Conservation (phyloP, 1,140 invertebrate genomes). For the Armadillidium nasatum region DNA sequence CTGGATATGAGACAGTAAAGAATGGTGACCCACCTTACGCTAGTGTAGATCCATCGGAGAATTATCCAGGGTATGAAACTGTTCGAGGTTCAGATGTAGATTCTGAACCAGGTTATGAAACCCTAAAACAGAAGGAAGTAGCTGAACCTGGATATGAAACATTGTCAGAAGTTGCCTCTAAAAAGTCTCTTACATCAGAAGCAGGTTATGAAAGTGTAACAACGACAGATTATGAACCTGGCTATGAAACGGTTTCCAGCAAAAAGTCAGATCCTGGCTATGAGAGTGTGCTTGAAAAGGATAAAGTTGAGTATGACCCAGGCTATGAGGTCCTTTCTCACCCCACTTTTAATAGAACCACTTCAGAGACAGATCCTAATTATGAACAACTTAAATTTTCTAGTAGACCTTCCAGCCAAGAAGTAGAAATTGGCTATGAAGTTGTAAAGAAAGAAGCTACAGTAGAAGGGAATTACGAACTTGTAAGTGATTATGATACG, state of each 20-base stretch:
- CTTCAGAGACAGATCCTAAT: constrained; percentile 39
- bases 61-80: constrained; percentile 42
- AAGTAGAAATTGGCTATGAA: constrained; percentile 39
- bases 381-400: constrained; percentile 41
- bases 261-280: constrained; percentile 39
- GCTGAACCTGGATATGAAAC: constrained; percentile 34
- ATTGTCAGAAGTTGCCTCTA: constrained; percentile 25
- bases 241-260: constrained; percentile 35
- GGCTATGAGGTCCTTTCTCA: constrained; percentile 36
- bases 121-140: constrained; percentile 36
- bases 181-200: constrained; percentile 26
- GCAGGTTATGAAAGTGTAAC: constrained; percentile 36
- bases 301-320: constrained; percentile 32
- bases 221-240: constrained; percentile 30
- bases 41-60: constrained; percentile 33
- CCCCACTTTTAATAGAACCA: constrained; percentile 26
- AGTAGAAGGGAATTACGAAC: constrained; percentile 32
- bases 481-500: constrained; percentile 35
- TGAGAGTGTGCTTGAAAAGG: constrained; percentile 36
- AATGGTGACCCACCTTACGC: constrained; percentile 41
- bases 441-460: constrained; percentile 34
- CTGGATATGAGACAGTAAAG: constrained; percentile 43
- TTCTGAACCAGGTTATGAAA: constrained; percentile 42
- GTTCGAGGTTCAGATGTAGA: constrained; percentile 38
- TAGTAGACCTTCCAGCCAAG: constrained; percentile 22